Base-by-base conservation (phyloP, 2,888 invertebrate genomes). In the Graphium colonna region DNA sequence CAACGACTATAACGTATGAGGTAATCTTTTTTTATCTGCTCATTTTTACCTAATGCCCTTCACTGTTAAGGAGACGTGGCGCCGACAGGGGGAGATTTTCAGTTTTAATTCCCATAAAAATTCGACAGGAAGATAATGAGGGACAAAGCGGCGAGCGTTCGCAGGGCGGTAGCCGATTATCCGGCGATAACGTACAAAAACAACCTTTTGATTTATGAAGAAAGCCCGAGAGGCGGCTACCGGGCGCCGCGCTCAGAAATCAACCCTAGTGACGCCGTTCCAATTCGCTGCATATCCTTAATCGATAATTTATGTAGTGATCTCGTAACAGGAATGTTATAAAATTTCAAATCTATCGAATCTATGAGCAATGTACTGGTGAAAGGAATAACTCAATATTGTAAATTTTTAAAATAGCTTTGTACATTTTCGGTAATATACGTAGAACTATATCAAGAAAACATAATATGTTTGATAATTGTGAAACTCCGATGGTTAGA, bases 121-220 rank as follows among this genome's bases (percentile, higher is more conserved):
- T 53, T 70, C 69, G 63, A 77, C 75, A 79, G 79, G 80, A 79
- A 80, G 75, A 78, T 79, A 79, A 79, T 76, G 77, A 76, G 69
- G 71, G 73, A 48, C 57, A 58, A 54, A 45, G 59, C 60, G 62
- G 65, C 60, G 63, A 41, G 13, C 61, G 59, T 61, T 64, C 64
- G 75, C 73, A 73, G 73, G 68, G 76, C 82, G 65, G 85, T 83
- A 84, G 79, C 82, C 81, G 85, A 86, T 86, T 85, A 85, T 83
- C 79, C 76, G 76, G 71, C 79, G 87, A 85, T 88, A 87, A 83
- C 75, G 73, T 78, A 84, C 79, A 84, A 86, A 86, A 85, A 85
- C 86, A 81, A 79, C 84, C 78, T 85, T 85, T 86, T 87, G 87
- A 87, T 87, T 87, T 87, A 87, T 87, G 85, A 86, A 82, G 83